Percentiles rank a stretch among this genome's conserved stretches.
These are phyloP conservation scores for Philereme vetulata DNA, from an alignment of 2,888 invertebrate species.

Conservation along the genomic window DNA sequence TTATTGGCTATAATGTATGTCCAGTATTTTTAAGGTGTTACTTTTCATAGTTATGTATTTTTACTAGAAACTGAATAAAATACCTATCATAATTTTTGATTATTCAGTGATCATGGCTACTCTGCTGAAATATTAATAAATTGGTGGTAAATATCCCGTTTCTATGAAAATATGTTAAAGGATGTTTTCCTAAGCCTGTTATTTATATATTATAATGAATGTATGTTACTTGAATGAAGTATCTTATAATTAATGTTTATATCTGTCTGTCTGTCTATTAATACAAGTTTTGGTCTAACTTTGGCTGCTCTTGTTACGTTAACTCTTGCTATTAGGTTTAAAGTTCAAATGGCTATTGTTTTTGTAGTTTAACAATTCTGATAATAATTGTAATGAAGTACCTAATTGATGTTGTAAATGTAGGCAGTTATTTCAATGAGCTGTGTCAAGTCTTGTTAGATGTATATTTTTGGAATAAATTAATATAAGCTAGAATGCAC, in stretches of 20 bases:
- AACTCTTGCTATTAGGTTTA: not conserved
- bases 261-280: no score
- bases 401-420: conserved; percentile 21
- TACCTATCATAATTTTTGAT: no score
- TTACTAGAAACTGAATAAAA: no score
- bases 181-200: no score
- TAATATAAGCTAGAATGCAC: conserved; percentile 1
- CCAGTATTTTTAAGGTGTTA: not conserved
- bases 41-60: no score
- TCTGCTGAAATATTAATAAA: no score
- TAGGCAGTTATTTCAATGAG: conserved; percentile 12
- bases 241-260: no score
- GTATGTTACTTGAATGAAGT: no score
- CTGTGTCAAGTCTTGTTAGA: conserved; percentile 19
- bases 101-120: no score
- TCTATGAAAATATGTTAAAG: no score
- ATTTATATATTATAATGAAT: no score
- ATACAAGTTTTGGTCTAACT: not conserved
- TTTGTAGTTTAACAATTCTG: conserved; percentile 2
- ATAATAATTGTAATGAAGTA: conserved; percentile 20
- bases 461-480: conserved; percentile 25
- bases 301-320: not conserved
- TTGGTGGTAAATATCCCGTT: no score
- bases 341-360: not conserved
- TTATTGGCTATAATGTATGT: not conserved